Evolutionary conservation across 1,140 invertebrate species (phyloP).

Genomic region (Harlomillsia oculata): DNA sequence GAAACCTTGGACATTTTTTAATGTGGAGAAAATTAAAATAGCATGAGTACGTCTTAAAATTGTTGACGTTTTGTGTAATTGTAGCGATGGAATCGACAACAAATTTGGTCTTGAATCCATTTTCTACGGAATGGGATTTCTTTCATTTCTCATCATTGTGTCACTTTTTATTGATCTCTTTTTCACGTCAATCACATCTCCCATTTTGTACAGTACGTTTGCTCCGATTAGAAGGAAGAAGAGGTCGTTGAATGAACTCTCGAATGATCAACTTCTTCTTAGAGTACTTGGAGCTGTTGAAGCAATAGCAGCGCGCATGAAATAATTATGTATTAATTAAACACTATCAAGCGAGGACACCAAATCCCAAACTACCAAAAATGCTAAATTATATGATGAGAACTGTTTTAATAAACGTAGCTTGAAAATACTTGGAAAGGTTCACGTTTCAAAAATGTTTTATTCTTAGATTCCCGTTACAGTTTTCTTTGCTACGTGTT

Average conservation of each 20-base stretch:
- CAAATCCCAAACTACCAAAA: too few species aligned
- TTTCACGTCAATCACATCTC: slow-evolving; percentile 33
- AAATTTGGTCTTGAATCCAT: slow-evolving; percentile 34
- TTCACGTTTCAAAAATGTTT: too few species aligned
- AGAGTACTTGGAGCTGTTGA: not conserved
- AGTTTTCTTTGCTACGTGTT: too few species aligned
- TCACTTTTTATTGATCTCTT: slow-evolving; percentile 33
- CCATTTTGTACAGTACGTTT: slow-evolving; percentile 33
- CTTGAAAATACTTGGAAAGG: too few species aligned
- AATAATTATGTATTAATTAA: too few species aligned
- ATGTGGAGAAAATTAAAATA: not conserved
- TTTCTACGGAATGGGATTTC: slow-evolving; percentile 34
- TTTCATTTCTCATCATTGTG: slow-evolving; percentile 22
- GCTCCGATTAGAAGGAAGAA: slow-evolving; percentile 28
- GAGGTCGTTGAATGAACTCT: not conserved
- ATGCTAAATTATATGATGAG: not conserved
- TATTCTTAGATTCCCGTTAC: too few species aligned
- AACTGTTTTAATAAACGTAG: not conserved
- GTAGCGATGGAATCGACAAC: slow-evolving; percentile 35
- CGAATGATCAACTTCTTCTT: not conserved
- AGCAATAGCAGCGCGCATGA: too few species aligned
- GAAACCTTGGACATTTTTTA: not conserved
- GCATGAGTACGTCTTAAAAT: not conserved
- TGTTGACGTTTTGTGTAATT: not conserved
- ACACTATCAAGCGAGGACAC: too few species aligned